Base-by-base conservation (phyloP, 2,888 invertebrate genomes). In the Amphipyra tragopoginis region DNA sequence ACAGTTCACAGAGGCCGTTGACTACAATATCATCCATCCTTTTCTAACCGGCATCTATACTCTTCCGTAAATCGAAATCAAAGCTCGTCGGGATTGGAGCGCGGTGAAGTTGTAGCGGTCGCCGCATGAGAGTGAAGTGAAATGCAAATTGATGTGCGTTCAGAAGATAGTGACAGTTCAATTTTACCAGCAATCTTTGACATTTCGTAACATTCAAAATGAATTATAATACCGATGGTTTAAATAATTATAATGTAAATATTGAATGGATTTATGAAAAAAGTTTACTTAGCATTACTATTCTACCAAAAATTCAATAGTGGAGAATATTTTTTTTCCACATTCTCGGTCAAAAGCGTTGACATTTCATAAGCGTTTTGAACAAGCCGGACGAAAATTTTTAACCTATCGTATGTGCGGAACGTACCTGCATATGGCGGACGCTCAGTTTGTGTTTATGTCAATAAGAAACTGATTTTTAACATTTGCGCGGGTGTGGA, bases 61-160 rank as follows among this genome's bases (percentile, higher is more conserved):
- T 94, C 93, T 92, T 94, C 93, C 90, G 86, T 94, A 92, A 94
- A 94, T 94, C 94, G 94, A 94, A 94, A 94, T 94, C 94, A 93
- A 94, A 93, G 93, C 94, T 94, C 94, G 90, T 92, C 90, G 92
- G 88, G 90, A 91, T 90, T 90, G 86, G 83, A 93, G 83, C 84
- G 83, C 65, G 55, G 77, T 92, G 94, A 94, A 93, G 92, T 90
- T 93, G 77, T 82, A 67, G 73, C 82, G 81, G 61, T 82, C 70
- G 65, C 75, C 65, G 55, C 76, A 86, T 69, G 48, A 62, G 67
- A 65, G 79, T 90, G 93, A 94, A 94, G 92, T 84, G 58, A 84
- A 84, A 61, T 54, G 77, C 85, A 82, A 77, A 80, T 85, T 43
- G 57, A 45, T 8, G 81, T 74, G 79, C 89, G 94, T 93, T 93